phyloP scores from a whole-genome alignment of 2,797 vertebrate species.

The Coregonus suidteri region DNA sequence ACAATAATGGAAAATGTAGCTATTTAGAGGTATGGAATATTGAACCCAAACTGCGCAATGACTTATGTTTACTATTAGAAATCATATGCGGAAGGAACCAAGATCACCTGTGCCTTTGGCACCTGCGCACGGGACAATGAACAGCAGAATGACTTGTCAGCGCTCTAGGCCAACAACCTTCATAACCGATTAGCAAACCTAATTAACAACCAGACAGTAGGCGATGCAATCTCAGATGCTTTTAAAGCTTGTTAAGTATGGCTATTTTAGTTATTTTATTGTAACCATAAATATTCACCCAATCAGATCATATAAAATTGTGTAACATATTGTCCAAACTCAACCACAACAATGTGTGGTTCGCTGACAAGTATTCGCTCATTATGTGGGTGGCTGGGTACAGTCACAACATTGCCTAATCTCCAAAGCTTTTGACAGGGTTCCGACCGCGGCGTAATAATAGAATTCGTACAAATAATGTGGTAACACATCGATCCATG shows the following conservation, averaged over 20 bases:
- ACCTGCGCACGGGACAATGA: conserved; percentile 10
- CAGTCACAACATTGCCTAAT: conserved; percentile 4
- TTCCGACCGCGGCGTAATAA: neutral
- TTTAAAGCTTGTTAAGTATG: neutral
- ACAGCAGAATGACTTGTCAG: neutral
- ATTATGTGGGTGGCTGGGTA: neutral
- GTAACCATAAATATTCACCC: neutral
- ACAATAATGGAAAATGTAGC: neutral
- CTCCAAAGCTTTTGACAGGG: neutral
- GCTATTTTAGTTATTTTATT: neutral
- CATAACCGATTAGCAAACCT: neutral
- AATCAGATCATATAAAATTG: neutral
- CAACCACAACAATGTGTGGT: neutral
- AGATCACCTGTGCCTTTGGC: conserved; percentile 8
- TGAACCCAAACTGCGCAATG: neutral
- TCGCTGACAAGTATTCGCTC: neutral
- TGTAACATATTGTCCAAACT: neutral
- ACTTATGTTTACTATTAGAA: neutral
- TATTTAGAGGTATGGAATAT: neutral
- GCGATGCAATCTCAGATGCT: neutral
- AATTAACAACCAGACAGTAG: neutral
- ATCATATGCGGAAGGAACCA: conserved; percentile 4
- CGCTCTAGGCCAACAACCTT: neutral
- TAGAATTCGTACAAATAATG: neutral
- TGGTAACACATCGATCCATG: neutral